phyloP scores from a whole-genome alignment of 2,113 vertebrate species.

The Ornithorhynchus anatinus region DNA sequence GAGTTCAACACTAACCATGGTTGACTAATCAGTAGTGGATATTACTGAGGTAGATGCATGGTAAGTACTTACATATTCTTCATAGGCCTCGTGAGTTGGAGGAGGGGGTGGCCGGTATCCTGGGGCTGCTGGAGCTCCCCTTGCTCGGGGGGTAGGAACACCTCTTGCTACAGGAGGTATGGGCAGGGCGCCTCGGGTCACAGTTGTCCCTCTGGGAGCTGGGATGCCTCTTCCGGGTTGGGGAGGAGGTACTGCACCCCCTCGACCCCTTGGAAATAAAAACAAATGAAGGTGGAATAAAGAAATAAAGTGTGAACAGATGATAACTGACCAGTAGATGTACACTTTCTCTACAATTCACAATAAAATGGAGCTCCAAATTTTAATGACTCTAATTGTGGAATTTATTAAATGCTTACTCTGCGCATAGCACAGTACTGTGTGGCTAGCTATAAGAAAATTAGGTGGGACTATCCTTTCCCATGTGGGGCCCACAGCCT shows the following conservation, averaged over 20 bases:
- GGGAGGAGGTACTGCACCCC: conserved; percentile 76
- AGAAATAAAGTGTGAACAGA: neutral
- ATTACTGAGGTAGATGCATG: accelerated
- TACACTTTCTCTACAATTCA: neutral
- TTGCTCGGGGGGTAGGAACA: conserved; percentile 74
- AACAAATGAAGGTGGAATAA: neutral
- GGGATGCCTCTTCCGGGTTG: conserved; percentile 84
- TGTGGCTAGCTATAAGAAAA: too few relatives aligned
- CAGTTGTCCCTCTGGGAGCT: conserved; percentile 79
- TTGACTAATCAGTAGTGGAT: neutral
- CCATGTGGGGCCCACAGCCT: too few relatives aligned
- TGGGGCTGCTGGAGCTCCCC: conserved; percentile 73
- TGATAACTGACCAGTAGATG: neutral
- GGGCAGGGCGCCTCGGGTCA: conserved; percentile 80
- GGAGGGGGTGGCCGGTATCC: conserved; percentile 85
- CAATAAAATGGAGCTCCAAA: neutral
- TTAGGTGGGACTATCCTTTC: too few relatives aligned
- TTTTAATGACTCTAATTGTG: neutral
- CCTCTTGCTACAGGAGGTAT: conserved; percentile 80
- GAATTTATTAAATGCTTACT: neutral
- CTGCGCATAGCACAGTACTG: too few relatives aligned
- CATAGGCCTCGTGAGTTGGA: conserved; percentile 85
- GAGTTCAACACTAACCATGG: too few relatives aligned
- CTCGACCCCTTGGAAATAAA: conserved; percentile 80
- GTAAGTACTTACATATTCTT: conserved; percentile 90